A percentile compares a stretch with the other conserved stretches of the same genome.
phyloP scores from a whole-genome alignment of 2,797 vertebrate species.

The Meriones psammophilus region DNA sequence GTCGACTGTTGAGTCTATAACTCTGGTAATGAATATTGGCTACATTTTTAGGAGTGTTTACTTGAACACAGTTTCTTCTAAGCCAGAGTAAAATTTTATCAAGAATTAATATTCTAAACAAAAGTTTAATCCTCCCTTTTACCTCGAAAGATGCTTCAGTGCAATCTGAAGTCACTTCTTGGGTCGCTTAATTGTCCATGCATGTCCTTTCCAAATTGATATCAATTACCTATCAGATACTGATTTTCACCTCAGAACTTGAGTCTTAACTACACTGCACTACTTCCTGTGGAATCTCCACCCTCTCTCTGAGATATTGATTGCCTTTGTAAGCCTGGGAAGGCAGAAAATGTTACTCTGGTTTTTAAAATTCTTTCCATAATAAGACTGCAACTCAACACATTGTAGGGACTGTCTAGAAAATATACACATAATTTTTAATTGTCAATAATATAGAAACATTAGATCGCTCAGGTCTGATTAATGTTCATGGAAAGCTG shows the following conservation, averaged over 20 bases:
- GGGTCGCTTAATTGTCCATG: not conserved
- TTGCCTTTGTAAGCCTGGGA: not conserved
- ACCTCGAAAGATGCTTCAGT: not conserved
- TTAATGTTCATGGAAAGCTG: not conserved
- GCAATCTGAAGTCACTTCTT: not conserved
- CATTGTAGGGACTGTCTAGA: slow-evolving; percentile 10
- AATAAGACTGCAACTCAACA: slow-evolving; percentile 47
- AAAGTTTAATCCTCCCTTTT: not conserved
- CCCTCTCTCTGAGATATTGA: slow-evolving; percentile 4
- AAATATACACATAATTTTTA: not conserved
- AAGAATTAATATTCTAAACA: not conserved
- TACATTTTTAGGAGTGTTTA: not conserved
- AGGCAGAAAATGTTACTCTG: not conserved
- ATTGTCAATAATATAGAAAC: not conserved
- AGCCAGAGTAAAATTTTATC: not conserved
- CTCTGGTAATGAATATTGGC: not conserved
- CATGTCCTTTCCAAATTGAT: not conserved
- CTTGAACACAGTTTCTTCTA: not conserved
- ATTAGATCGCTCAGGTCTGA: not conserved
- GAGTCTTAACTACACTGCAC: not conserved
- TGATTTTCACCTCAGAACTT: not conserved
- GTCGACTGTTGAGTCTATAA: not conserved
- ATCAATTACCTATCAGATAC: not conserved
- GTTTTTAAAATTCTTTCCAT: slow-evolving; percentile 22
- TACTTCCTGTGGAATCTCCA: not conserved